A percentile compares a stretch with the other conserved stretches of the same genome.
Conservation (phyloP, 2,888 invertebrate genomes). For the Oeneis ivallda region DNA sequence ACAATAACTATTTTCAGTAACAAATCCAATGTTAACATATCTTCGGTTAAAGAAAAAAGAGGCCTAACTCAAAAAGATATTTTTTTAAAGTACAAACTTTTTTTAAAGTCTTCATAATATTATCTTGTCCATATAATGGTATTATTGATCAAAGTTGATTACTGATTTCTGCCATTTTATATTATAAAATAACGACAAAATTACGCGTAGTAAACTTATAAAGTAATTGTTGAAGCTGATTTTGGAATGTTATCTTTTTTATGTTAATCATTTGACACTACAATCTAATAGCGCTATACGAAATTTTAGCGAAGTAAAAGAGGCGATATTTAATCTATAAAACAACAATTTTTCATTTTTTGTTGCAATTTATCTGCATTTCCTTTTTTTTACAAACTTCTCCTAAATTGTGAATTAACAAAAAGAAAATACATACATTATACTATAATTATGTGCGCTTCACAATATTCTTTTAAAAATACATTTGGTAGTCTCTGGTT, state of each 20-base stretch:
- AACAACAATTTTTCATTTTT: conserved; percentile 21
- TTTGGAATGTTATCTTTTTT: conserved; percentile 21
- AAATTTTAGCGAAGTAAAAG: conserved; percentile 21
- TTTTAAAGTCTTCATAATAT: too few relatives aligned
- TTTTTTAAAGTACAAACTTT: too few relatives aligned
- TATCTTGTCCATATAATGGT: too few relatives aligned
- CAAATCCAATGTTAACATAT: too few relatives aligned
- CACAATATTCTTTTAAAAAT: conserved; percentile 61
- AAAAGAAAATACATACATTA: conserved; percentile 53
- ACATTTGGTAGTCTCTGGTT: conserved; percentile 60
- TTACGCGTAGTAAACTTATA: neutral
- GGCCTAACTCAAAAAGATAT: too few relatives aligned
- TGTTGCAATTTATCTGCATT: conserved; percentile 8
- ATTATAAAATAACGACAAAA: neutral
- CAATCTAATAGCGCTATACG: neutral
- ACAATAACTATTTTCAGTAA: too few relatives aligned
- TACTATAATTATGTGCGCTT: conserved; percentile 68
- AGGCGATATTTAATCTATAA: conserved; percentile 33
- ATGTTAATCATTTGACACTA: neutral
- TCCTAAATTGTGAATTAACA: conserved; percentile 46
- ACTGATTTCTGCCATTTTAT: too few relatives aligned
- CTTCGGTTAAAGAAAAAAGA: too few relatives aligned
- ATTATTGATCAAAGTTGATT: too few relatives aligned
- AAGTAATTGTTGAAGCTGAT: neutral
- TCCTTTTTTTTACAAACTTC: conserved; percentile 12